Evolutionary conservation across 2,113 vertebrate species (phyloP).

Genomic region (Alectura lathami): DNA sequence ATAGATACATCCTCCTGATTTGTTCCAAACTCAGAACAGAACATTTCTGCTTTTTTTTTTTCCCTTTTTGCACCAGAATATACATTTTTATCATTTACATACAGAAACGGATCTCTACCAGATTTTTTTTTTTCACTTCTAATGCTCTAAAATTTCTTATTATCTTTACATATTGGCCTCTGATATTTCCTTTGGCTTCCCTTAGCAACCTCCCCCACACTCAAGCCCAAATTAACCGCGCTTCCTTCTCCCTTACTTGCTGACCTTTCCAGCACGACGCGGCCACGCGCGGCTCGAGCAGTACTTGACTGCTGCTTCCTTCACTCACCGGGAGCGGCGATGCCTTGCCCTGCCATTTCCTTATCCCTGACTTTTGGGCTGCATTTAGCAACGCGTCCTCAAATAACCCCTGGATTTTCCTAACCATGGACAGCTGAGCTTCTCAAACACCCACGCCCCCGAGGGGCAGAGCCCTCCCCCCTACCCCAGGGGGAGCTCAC

Average conservation of each 20-base stretch:
- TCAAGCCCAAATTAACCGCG: background rate
- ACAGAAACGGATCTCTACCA: background rate
- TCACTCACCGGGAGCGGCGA: background rate
- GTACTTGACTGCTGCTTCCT: background rate
- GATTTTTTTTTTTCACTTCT: background rate
- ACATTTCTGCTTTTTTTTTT: background rate
- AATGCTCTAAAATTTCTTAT: background rate
- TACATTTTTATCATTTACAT: conserved; percentile 2
- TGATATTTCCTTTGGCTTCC: conserved; percentile 45
- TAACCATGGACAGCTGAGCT: background rate
- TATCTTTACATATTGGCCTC: background rate
- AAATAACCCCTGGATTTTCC: background rate
- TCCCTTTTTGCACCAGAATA: background rate
- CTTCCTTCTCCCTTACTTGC: background rate
- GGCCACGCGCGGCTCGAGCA: background rate
- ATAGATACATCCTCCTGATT: conserved; percentile 27
- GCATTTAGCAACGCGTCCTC: background rate
- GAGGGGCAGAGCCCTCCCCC: rapidly evolving
- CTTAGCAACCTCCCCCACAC: background rate
- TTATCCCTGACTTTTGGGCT: background rate
- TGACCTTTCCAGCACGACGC: background rate
- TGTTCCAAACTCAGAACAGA: conserved; percentile 10
- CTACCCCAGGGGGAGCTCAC: no score
- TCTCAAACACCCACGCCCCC: background rate
- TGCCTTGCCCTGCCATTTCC: background rate